Evolutionary conservation across 2,797 vertebrate genomes (phyloP).

Genomic region (Gouania willdenowi): DNA sequence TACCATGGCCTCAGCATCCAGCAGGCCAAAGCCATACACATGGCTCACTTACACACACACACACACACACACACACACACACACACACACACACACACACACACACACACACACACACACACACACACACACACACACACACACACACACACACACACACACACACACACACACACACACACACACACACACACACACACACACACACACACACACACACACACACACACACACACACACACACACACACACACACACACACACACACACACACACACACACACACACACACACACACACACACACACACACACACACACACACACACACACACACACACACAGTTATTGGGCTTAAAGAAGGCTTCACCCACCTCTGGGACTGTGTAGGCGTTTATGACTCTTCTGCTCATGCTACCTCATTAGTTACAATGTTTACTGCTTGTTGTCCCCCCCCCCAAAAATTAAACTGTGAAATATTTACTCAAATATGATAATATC

Average conservation of each 20-base stretch:
- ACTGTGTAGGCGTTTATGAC: slow-evolving; percentile 53
- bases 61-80: neutral
- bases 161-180: slow-evolving; percentile 8
- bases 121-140: slow-evolving; percentile 9
- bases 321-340: slow-evolving; percentile 12
- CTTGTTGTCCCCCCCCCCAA: slow-evolving; percentile 20
- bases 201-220: slow-evolving; percentile 87
- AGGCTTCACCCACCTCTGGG: slow-evolving; percentile 41
- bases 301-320: neutral
- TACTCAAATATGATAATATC: slow-evolving; percentile 40
- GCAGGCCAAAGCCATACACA: slow-evolving; percentile 93
- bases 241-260: slow-evolving; percentile 11
- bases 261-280: neutral
- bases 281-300: slow-evolving; percentile 12
- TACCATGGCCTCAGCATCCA: slow-evolving; percentile 96
- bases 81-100: slow-evolving; percentile 9
- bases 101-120: neutral
- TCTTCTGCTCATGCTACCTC: slow-evolving; percentile 45
- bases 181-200: slow-evolving; percentile 37
- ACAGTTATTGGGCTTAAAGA: slow-evolving; percentile 37
- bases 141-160: neutral
- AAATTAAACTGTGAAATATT: slow-evolving; percentile 47
- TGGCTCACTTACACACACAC: slow-evolving; percentile 84
- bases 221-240: neutral
- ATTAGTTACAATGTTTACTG: slow-evolving; percentile 38